phyloP scores from a whole-genome alignment of 2,797 vertebrate genomes.

The Capromys pilorides region DNA sequence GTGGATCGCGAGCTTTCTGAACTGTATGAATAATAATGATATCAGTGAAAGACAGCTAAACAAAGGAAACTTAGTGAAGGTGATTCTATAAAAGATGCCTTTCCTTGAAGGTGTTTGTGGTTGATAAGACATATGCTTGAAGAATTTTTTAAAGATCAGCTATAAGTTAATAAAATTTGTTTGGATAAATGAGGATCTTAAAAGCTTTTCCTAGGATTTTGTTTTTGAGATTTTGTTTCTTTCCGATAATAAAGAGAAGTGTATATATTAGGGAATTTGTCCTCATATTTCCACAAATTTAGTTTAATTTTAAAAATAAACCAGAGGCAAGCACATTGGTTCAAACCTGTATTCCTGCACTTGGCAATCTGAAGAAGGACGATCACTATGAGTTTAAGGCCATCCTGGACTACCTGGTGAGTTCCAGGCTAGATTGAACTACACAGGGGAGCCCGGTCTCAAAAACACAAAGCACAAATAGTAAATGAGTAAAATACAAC shows the following conservation, averaged over 20 bases:
- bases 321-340: not conserved
- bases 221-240: not conserved
- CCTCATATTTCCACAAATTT: not conserved
- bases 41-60: not conserved
- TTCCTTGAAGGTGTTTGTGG: not conserved
- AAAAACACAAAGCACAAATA: not conserved
- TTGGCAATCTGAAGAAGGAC: not conserved
- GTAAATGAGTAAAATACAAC: not conserved
- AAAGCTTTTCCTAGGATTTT: not conserved
- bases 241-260: not conserved
- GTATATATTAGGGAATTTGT: not conserved
- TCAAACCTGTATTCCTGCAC: not conserved
- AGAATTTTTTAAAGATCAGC: not conserved
- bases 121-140: not conserved
- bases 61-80: not conserved
- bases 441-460: not conserved
- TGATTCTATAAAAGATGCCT: not conserved
- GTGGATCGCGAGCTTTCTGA: not conserved
- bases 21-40: not conserved
- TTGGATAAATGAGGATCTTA: not conserved
- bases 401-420: not conserved
- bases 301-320: not conserved
- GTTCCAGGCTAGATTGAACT: not conserved
- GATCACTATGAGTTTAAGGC: not conserved
- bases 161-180: not conserved